These are phyloP conservation scores for Yponomeuta malinellus DNA, from an alignment of 2,888 invertebrate genomes.

Conservation along the genomic window DNA sequence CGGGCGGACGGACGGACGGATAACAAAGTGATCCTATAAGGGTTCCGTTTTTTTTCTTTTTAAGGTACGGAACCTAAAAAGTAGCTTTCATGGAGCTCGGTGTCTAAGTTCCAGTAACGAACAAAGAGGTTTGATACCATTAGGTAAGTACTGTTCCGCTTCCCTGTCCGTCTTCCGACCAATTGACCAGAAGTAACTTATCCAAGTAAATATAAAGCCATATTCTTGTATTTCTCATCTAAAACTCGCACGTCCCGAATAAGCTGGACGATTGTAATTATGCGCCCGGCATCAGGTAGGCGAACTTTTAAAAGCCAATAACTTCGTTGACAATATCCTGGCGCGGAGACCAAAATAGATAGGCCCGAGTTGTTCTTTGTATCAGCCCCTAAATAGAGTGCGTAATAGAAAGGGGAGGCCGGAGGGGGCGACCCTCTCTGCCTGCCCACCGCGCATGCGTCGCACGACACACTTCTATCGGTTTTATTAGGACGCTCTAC, in stretches of 20 bases:
- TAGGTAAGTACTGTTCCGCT: too few species aligned
- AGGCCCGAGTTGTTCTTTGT: slow-evolving; percentile 65
- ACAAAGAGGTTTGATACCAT: too few species aligned
- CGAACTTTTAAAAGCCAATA: not conserved
- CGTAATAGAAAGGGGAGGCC: slow-evolving; percentile 70
- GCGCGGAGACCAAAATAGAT: slow-evolving; percentile 68
- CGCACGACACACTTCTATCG: slow-evolving; percentile 51
- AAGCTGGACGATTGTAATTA: slow-evolving; percentile 2
- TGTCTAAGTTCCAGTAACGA: too few species aligned
- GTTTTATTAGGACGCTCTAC: slow-evolving; percentile 66
- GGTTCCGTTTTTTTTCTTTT: too few species aligned
- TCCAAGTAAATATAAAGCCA: too few species aligned
- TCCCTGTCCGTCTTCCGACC: too few species aligned
- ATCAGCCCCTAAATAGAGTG: slow-evolving; percentile 73
- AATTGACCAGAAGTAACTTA: too few species aligned
- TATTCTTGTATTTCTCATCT: not conserved
- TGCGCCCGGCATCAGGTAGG: not conserved
- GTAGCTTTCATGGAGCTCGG: too few species aligned
- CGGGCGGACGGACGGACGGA: too few species aligned
- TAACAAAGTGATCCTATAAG: too few species aligned
- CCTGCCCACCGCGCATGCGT: slow-evolving; percentile 56
- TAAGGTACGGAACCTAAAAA: too few species aligned
- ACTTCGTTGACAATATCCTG: slow-evolving; percentile 43
- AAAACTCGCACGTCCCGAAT: not conserved
- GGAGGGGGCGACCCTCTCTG: slow-evolving; percentile 48